Conservation (phyloP, 2,888 invertebrate genomes). For the Cerceris rybyensis region DNA sequence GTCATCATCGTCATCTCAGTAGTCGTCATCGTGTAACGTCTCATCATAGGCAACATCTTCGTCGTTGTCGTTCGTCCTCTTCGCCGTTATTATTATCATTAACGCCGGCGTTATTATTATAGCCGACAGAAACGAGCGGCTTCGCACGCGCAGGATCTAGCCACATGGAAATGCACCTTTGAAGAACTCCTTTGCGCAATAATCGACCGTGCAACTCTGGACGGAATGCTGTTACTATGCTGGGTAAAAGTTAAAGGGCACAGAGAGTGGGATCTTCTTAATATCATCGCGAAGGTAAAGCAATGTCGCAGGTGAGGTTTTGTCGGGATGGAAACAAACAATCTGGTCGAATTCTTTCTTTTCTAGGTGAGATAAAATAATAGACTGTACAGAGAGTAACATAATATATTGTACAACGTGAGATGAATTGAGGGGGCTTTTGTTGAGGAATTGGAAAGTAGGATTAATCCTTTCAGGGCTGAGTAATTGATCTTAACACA, state of each 20-base stretch:
- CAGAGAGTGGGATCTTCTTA: constrained; percentile 54
- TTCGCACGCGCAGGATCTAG: constrained; percentile 15
- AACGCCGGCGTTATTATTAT: constrained; percentile 11
- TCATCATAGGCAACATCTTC: constrained; percentile 7
- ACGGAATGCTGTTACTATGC: constrained; percentile 51
- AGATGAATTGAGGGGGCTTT: too few species aligned
- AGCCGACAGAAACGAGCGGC: constrained; percentile 9
- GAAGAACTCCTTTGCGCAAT: constrained; percentile 63
- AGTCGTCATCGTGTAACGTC: constrained; percentile 24
- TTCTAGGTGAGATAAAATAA: too few species aligned
- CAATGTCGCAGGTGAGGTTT: constrained; percentile 5
- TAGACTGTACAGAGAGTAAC: too few species aligned
- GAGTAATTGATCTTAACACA: too few species aligned
- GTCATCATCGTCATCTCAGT: constrained; percentile 38
- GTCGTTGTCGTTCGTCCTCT: background rate
- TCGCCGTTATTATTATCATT: background rate
- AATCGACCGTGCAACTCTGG: constrained; percentile 30
- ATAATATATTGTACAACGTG: too few species aligned
- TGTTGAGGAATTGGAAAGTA: too few species aligned
- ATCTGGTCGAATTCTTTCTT: too few species aligned
- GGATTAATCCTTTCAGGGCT: too few species aligned
- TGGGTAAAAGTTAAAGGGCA: constrained; percentile 59
- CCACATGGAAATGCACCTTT: constrained; percentile 53
- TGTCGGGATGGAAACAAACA: background rate
- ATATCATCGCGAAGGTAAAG: constrained; percentile 41